Conservation (phyloP, 2,888 invertebrate genomes). For the Caenorhabditis japonica region DNA sequence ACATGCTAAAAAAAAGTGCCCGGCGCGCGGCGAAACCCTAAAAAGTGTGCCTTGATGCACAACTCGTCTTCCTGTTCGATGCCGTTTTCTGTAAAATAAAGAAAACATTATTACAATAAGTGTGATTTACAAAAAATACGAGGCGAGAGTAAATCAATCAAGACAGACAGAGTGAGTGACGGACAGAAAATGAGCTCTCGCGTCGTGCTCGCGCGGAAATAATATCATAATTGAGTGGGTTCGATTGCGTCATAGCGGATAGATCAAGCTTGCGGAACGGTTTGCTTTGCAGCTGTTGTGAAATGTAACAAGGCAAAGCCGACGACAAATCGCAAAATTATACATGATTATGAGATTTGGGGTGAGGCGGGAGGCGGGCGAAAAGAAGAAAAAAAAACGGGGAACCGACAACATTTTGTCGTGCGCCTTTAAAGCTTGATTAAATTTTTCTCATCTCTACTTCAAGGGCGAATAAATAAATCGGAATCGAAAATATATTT, state of each 20-base stretch:
- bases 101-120: background rate
- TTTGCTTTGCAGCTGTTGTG: slow-evolving; percentile 23
- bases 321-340: slow-evolving; percentile 24
- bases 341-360: slow-evolving; percentile 9
- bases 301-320: slow-evolving; percentile 14
- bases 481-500: too few relatives aligned
- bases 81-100: slow-evolving; percentile 47
- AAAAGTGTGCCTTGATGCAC: slow-evolving; percentile 24
- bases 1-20: slow-evolving; percentile 32
- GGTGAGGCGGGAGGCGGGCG: too few relatives aligned
- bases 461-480: too few relatives aligned
- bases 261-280: slow-evolving; percentile 9
- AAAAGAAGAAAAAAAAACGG: background rate
- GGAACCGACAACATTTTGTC: too few relatives aligned
- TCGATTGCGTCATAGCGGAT: slow-evolving; percentile 26
- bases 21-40: slow-evolving; percentile 32
- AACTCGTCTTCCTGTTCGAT: slow-evolving; percentile 9
- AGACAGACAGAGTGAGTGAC: too few relatives aligned
- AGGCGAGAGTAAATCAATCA: slow-evolving; percentile 44
- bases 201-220: background rate
- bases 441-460: too few relatives aligned
- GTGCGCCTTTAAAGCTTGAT: too few relatives aligned
- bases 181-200: slow-evolving; percentile 18
- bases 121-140: slow-evolving; percentile 10
- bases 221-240: slow-evolving; percentile 9